Conservation (phyloP, 1,140 invertebrate genomes). For the Zaprionus taronus region DNA sequence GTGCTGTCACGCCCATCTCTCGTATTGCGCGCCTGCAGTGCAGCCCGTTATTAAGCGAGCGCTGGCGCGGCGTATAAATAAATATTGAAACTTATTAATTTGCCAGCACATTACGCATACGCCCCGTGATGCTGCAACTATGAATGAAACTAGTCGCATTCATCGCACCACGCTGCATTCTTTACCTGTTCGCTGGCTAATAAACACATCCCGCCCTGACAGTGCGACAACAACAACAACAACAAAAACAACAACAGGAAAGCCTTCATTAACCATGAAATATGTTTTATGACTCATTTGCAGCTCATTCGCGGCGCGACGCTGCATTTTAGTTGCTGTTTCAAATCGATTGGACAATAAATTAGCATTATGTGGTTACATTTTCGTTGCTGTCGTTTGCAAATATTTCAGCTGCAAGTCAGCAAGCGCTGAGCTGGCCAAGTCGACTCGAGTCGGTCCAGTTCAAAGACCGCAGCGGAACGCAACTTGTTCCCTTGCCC, state of each 20-base stretch:
- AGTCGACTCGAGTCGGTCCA: constrained; percentile 15
- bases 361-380: constrained; percentile 72
- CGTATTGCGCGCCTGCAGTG: background rate
- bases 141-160: constrained; percentile 23
- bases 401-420: constrained; percentile 35
- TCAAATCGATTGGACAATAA: constrained; percentile 76
- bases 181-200: background rate
- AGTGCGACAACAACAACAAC: constrained; percentile 15
- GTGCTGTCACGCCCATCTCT: background rate
- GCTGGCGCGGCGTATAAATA: constrained; percentile 20
- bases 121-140: constrained; percentile 11
- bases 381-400: constrained; percentile 21
- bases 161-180: constrained; percentile 16
- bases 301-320: background rate
- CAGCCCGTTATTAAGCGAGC: background rate
- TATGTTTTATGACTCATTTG: constrained; percentile 62
- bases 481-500: background rate
- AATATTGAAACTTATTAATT: constrained; percentile 41
- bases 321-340: constrained; percentile 65
- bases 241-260: background rate
- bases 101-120: constrained; percentile 25
- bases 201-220: constrained; percentile 6
- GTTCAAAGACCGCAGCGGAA: constrained; percentile 14
- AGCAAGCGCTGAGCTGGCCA: constrained; percentile 54
- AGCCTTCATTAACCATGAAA: constrained; percentile 56